Base-by-base conservation (phyloP, 2,797 vertebrate species). In the Karalla daura region DNA sequence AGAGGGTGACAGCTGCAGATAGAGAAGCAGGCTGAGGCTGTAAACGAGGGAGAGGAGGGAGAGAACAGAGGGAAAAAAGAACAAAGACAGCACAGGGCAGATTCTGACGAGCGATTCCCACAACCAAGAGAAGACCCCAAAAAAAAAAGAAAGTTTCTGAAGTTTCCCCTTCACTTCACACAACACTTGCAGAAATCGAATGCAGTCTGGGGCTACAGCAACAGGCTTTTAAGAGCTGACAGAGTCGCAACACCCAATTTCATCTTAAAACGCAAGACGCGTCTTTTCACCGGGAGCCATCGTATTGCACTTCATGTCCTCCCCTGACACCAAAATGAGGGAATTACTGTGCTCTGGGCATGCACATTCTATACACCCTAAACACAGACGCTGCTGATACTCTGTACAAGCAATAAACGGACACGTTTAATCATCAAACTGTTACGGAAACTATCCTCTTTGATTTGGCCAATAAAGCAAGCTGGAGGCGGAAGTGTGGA, bases 81-180 rank as follows among this genome's bases (percentile, higher is more conserved):
- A 55, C 27, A 44, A 35, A 28, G 0, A 35, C 5, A 69, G 40
- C 14, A 27, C 12, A 15, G 20, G 14, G 25, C 32, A 73, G 35
- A 77, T 76, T 74, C 61, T 44, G 4, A 40, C 60, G 13, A 63
- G 21, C 75, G 41, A 82, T 79, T 79, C 13, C 13, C 28, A 25
- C 32, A 24, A 60, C 41, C 37, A 40, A 33, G 56, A 63, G 10
- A 45, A 23, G 63, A n/a, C 5, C n/a, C 2, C 3, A 43, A 43
- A 25, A 14, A 36, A 52, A 20, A 36, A 36, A 12, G 68, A 40
- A 47, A 50, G 15, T 0, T 1, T 18, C n/a, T n/a, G 2, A 55
- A 20, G 44, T 66, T 70, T 80, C 36, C 28, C 11, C 18, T 60
- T 9, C 15, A 56, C 67, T 79, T 72, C 60, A 68, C 45, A 7